A percentile compares a stretch with the other conserved stretches of the same genome.
phyloP scores from a whole-genome alignment of 2,797 vertebrate genomes.

The Hypotaenidia philippensis region DNA sequence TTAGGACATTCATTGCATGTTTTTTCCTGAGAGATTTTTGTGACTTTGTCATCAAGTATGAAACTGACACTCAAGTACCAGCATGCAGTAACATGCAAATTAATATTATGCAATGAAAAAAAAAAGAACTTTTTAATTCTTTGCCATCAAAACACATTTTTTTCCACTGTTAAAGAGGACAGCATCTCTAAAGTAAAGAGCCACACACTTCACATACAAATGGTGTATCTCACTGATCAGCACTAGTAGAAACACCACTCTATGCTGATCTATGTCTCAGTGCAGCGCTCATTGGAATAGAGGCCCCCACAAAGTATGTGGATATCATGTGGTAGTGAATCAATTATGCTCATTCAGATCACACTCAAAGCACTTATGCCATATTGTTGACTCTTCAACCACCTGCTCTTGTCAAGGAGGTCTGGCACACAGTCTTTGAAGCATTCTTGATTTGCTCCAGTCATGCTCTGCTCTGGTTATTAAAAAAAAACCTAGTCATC shows the following conservation, averaged over 20 bases:
- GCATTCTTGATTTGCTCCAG: constrained; percentile 68
- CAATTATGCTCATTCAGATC: constrained; percentile 32
- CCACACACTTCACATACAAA: neutral
- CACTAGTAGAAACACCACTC: neutral
- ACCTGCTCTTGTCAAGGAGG: constrained; percentile 61
- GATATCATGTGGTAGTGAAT: constrained; percentile 46
- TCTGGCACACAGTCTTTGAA: constrained; percentile 36
- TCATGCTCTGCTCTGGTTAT: constrained; percentile 26
- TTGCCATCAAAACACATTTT: neutral
- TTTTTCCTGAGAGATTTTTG: neutral
- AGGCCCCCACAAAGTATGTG: neutral
- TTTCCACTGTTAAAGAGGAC: neutral
- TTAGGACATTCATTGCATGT: neutral
- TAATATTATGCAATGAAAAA: neutral
- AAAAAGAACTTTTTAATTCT: neutral
- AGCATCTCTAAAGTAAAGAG: neutral
- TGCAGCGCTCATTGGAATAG: neutral
- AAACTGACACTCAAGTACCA: neutral
- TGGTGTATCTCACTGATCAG: neutral
- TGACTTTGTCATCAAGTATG: neutral
- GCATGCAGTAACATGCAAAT: neutral
- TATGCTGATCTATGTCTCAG: constrained; percentile 29
- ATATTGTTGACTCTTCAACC: constrained; percentile 62
- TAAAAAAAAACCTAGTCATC: constrained; percentile 19
- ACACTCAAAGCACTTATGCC: constrained; percentile 52